Evolutionary conservation across 2,113 vertebrate species (phyloP).

Genomic region (Tyto alba): DNA sequence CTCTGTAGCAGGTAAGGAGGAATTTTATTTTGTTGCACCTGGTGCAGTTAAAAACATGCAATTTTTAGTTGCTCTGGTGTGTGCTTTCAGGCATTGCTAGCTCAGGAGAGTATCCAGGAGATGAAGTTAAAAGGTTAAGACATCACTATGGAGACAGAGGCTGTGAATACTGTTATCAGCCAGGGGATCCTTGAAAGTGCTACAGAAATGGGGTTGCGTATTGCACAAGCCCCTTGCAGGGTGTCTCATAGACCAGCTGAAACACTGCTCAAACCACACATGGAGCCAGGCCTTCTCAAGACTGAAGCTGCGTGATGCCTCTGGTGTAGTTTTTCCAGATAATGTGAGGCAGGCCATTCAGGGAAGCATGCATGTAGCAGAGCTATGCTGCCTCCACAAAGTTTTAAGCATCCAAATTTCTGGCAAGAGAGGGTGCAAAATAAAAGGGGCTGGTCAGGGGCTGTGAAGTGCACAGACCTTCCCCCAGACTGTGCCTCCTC

Average conservation of each 20-base stretch:
- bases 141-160: not conserved
- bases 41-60: not conserved
- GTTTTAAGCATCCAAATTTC: not conserved
- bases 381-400: not conserved
- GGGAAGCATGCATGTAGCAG: not conserved
- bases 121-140: not conserved
- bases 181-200: not conserved
- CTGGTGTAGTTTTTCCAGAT: not conserved
- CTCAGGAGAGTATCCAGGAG: not conserved
- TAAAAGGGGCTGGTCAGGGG: not conserved
- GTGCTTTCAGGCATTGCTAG: not conserved
- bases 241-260: not conserved
- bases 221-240: not conserved
- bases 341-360: not conserved
- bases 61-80: not conserved
- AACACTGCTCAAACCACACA: not conserved
- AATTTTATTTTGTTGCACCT: not conserved
- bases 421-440: not conserved
- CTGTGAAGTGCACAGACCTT: not conserved
- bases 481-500: not conserved
- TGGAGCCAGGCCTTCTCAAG: not conserved
- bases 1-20: not conserved
- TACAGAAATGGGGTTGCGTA: not conserved
- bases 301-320: not conserved
- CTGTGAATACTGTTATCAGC: not conserved